These are phyloP conservation scores for Lamellibrachia satsuma DNA, from an alignment of 2,888 invertebrate genomes.

Conservation along the genomic window DNA sequence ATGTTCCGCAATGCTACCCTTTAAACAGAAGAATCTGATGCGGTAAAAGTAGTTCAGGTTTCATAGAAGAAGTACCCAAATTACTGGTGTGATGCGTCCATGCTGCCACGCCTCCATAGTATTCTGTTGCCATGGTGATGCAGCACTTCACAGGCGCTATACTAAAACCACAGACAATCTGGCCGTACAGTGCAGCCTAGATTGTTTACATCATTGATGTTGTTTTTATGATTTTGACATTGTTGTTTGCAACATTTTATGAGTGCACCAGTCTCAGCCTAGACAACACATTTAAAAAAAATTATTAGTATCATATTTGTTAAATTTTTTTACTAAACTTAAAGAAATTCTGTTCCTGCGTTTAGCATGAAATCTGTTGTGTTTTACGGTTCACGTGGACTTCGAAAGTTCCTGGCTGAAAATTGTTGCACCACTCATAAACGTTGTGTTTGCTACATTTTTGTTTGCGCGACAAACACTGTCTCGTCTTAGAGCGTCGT, in stretches of 20 bases:
- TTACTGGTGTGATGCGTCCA: neutral
- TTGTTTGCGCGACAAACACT: neutral
- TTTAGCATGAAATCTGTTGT: neutral
- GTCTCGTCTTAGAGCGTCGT: neutral
- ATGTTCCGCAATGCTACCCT: neutral
- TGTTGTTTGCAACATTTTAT: conserved; percentile 4
- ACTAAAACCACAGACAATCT: neutral
- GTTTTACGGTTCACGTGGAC: neutral
- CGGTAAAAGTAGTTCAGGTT: neutral
- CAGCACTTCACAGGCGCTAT: neutral
- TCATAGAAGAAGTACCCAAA: neutral
- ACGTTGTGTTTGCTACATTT: neutral
- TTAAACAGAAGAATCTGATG: neutral
- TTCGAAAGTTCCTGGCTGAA: neutral
- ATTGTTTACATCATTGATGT: neutral
- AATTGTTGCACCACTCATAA: neutral
- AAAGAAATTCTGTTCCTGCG: neutral
- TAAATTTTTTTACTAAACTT: neutral
- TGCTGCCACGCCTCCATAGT: neutral
- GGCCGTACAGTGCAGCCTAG: neutral
- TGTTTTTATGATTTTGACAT: neutral
- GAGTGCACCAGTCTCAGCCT: neutral
- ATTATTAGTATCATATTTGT: neutral
- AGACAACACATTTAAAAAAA: neutral
- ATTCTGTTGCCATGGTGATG: neutral